Evolutionary conservation across 2,797 vertebrate genomes (phyloP).

Genomic region (Gastrophryne carolinensis): DNA sequence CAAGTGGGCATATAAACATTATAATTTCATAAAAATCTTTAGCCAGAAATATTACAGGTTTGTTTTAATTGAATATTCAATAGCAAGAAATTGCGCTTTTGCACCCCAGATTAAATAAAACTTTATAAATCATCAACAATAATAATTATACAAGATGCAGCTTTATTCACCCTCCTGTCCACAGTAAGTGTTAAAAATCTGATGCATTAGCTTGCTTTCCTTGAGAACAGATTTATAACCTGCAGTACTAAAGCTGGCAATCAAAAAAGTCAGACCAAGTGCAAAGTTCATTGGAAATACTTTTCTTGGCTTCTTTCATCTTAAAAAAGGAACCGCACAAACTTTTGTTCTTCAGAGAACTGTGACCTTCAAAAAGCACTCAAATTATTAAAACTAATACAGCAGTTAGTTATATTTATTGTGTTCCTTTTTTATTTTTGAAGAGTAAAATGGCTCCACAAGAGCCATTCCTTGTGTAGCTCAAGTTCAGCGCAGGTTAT

Average conservation of each 20-base stretch:
- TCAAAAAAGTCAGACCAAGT: not conserved
- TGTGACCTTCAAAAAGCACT: not conserved
- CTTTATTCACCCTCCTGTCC: not conserved
- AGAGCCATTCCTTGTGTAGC: constrained; percentile 6
- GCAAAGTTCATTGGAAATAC: not conserved
- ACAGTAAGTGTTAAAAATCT: not conserved
- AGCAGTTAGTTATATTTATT: not conserved
- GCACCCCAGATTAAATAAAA: too few species aligned
- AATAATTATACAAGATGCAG: not conserved
- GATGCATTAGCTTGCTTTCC: too few species aligned
- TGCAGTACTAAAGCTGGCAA: not conserved
- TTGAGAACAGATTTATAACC: not conserved
- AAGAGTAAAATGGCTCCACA: not conserved
- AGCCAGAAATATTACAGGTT: too few species aligned
- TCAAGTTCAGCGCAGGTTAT: constrained; percentile 22
- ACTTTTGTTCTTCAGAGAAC: not conserved
- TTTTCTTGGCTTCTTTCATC: not conserved
- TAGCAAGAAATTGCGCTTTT: too few species aligned
- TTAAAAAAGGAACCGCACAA: not conserved
- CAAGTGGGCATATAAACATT: too few species aligned
- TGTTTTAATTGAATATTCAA: too few species aligned
- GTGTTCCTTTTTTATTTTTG: not conserved
- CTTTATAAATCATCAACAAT: too few species aligned
- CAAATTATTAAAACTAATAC: not conserved
- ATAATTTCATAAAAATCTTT: too few species aligned